Evolutionary conservation across 2,797 vertebrate species (phyloP), one percentile per base, ranked within the genome.

Genomic region (Hephaestus fuliginosus): DNA sequence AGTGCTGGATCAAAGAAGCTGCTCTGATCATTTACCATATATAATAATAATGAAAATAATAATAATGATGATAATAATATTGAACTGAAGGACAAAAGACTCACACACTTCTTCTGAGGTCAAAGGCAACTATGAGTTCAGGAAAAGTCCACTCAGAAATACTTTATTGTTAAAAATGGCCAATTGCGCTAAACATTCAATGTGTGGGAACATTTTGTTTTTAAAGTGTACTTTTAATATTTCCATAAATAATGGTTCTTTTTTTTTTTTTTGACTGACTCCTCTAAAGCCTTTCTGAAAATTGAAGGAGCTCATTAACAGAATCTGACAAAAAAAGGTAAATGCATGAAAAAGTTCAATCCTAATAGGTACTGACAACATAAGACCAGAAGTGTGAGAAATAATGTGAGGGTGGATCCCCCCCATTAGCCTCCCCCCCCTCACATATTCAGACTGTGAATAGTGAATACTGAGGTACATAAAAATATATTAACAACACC

Each of bases 371-470:
- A 58, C 51, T 56, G 13, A 73, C 13, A 41, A 62, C 33, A 46
- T 20, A 67, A 53, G 13, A 39, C 30, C 20, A 10, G 15, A 46
- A 39, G 69, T 46, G 2, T 71, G 18, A 46, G 43, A 74, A 30
- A 48, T 7, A 5, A 57, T 39, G 3, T 28, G 2, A 63, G 20
- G 72, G 52, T 78, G 70, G 65, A 55, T 69, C 81, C 80, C 65
- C 60, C 56, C 60, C 80, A 25, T 25, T 25, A 25, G 25, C 25
- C 81, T 81, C 65, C 60, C 56, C 60, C 80, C 60, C 63, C 80
- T 83, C 70, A 5, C 56, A 18, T 77, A 28, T 74, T 85, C 60
- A 74, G 72, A 90, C 84, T 92, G 88, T 93, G 91, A 91, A 91
- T 63, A 64, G 52, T 68, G 11, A 78, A 87, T 63, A 60, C 79